Base-by-base conservation (phyloP, 2,113 vertebrate species). In the Origma solitaria region DNA sequence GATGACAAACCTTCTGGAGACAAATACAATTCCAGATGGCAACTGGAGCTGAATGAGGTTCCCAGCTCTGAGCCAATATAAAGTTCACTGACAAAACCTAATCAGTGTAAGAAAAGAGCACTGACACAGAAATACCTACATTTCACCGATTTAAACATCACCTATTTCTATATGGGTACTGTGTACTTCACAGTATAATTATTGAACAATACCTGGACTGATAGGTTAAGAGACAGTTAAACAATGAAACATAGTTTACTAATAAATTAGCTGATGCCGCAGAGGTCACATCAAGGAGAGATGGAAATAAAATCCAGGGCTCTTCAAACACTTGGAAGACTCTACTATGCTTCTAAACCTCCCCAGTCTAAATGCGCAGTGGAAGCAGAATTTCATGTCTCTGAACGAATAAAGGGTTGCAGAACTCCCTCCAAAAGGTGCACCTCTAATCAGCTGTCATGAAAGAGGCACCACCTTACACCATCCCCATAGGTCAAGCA, bases 21-120 rank as follows among this genome's bases (percentile, higher is more conserved):
- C 44, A 96, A 92, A 88, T 42, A 78, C 62, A 89, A 30, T 58
- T 95, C 91, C 91, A 96, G 84, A 92, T 95, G 95, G 84, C 81
- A 96, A 89, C 81, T 92, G 71, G 84, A 95, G 70, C n/a, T 78
- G 65, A 87, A 87, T 25, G 37, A 95, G 58, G n/a, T 50, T 89
- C 49, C 47, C 69, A 87, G 8, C 45, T 84, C 57, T 15, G 16
- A 86, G 51, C 25, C 61, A 94, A 87, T 21, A 83, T 45, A 84
- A 77, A 64, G 28, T 76, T 94, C 49, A 60, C 85, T 85, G 38
- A 42, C 62, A 89, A 91, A 95, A 76, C 20, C 15, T 2, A 0
- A 82, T 30, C 22, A 8, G 22, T 13, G 1, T 47, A 56, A 78
- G 56, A 68, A 83, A 66, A 19, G 9, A 69, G 5, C 33, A 82